phyloP scores from a whole-genome alignment of 1,140 invertebrate species.

The Micrasema longulum region DNA sequence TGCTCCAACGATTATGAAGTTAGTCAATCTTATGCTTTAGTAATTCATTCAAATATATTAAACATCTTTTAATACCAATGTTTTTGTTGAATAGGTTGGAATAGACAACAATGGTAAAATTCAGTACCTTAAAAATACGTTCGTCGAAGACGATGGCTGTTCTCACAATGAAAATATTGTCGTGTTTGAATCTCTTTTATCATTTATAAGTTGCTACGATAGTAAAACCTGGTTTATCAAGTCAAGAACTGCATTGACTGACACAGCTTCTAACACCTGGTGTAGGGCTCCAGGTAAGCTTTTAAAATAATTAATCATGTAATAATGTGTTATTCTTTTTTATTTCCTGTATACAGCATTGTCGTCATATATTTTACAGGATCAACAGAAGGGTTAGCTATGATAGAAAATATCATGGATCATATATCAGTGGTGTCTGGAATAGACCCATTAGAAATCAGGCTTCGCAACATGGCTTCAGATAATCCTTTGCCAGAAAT shows the following conservation, averaged over 20 bases:
- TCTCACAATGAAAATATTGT: constrained; percentile 71
- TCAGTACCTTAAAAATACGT: constrained; percentile 72
- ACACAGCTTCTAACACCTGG: constrained; percentile 73
- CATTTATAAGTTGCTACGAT: constrained; percentile 73
- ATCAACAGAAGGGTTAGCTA: constrained; percentile 72
- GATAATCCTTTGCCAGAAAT: constrained; percentile 66
- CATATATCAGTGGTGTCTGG: constrained; percentile 77
- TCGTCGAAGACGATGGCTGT: constrained; percentile 75
- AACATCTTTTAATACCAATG: neutral
- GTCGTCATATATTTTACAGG: constrained; percentile 60
- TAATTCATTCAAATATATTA: neutral
- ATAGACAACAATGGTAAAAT: constrained; percentile 76
- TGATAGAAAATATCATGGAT: constrained; percentile 85
- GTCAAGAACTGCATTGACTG: constrained; percentile 70
- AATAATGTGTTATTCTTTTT: no score
- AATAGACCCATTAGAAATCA: constrained; percentile 77
- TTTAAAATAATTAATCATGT: no score
- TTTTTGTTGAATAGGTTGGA: constrained; percentile 69
- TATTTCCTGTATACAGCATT: no score
- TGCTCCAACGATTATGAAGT: constrained; percentile 75
- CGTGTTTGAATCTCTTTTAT: constrained; percentile 58
- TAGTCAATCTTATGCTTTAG: constrained; percentile 33
- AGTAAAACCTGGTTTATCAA: constrained; percentile 67
- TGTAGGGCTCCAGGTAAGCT: constrained; percentile 71
- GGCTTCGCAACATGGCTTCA: constrained; percentile 71